Evolutionary conservation across 1,140 invertebrate genomes (phyloP).

Genomic region (Sweltsa coloradensis): DNA sequence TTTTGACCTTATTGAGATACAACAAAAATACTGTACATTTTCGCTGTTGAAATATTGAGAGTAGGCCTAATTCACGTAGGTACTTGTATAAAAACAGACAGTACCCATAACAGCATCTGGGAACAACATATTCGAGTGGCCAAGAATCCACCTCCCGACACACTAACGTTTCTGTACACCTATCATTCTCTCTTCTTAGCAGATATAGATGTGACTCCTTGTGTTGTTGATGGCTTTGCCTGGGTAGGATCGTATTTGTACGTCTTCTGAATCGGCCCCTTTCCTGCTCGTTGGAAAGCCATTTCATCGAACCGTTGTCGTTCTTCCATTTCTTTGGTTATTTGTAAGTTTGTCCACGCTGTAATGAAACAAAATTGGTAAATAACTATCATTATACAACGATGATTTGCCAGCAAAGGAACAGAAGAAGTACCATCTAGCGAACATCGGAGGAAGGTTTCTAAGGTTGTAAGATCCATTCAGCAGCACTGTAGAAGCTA

Average conservation of each 20-base stretch:
- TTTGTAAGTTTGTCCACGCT: constrained; percentile 77
- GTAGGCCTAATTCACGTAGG: too few relatives aligned
- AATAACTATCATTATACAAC: constrained; percentile 8
- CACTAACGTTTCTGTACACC: too few relatives aligned
- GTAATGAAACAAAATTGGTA: constrained; percentile 22
- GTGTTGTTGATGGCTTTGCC: constrained; percentile 1
- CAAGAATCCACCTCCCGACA: too few relatives aligned
- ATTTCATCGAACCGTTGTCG: constrained; percentile 60
- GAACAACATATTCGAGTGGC: background rate
- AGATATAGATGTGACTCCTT: background rate
- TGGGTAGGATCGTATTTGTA: constrained; percentile 74
- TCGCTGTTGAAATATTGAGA: too few relatives aligned
- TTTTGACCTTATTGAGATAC: too few relatives aligned
- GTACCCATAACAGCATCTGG: background rate
- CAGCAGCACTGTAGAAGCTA: too few relatives aligned
- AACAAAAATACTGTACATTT: too few relatives aligned
- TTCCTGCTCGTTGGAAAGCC: constrained; percentile 69
- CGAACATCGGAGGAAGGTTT: too few relatives aligned
- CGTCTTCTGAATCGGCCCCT: constrained; percentile 73
- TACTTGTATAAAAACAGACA: too few relatives aligned
- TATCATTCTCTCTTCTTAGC: constrained; percentile 12
- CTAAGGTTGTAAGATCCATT: too few relatives aligned
- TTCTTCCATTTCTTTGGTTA: constrained; percentile 62
- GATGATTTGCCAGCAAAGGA: background rate
- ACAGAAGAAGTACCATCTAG: constrained; percentile 10